Percentiles rank a stretch among this genome's conserved stretches.
phyloP scores from a whole-genome alignment of 2,888 invertebrate genomes.

The Cataglyphis altisquamis region DNA sequence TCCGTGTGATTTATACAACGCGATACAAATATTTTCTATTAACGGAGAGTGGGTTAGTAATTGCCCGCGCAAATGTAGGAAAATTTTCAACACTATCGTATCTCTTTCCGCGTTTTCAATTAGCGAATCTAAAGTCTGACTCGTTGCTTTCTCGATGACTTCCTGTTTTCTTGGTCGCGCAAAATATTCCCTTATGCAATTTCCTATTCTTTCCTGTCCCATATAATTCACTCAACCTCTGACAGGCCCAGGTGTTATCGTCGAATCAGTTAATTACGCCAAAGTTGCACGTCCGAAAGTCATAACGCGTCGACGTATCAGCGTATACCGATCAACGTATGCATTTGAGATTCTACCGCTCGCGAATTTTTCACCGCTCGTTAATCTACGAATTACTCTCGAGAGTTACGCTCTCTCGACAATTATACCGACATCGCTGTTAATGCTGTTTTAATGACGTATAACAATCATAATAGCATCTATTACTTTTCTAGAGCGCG shows the following conservation, averaged over 20 bases:
- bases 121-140: neutral
- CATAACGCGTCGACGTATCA: constrained; percentile 35
- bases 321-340: constrained; percentile 3
- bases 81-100: neutral
- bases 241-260: constrained; percentile 55
- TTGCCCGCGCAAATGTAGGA: neutral
- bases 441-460: neutral
- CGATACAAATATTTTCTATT: neutral
- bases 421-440: neutral
- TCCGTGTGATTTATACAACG: neutral
- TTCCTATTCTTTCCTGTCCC: constrained; percentile 1
- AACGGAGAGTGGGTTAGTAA: neutral
- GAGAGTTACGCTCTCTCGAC: neutral
- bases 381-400: constrained; percentile 14
- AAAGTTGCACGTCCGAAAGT: constrained; percentile 39
- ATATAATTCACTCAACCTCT: constrained; percentile 24
- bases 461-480: neutral
- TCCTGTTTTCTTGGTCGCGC: neutral
- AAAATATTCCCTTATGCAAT: constrained; percentile 26
- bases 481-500: neutral
- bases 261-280: constrained; percentile 65
- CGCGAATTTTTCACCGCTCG: neutral
- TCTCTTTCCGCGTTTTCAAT: constrained; percentile 26
- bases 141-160: neutral
- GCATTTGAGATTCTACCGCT: neutral